These are phyloP conservation scores for Lytechinus pictus DNA, from an alignment of 35 echinoderm and acorn worm species.

Conservation along the genomic window DNA sequence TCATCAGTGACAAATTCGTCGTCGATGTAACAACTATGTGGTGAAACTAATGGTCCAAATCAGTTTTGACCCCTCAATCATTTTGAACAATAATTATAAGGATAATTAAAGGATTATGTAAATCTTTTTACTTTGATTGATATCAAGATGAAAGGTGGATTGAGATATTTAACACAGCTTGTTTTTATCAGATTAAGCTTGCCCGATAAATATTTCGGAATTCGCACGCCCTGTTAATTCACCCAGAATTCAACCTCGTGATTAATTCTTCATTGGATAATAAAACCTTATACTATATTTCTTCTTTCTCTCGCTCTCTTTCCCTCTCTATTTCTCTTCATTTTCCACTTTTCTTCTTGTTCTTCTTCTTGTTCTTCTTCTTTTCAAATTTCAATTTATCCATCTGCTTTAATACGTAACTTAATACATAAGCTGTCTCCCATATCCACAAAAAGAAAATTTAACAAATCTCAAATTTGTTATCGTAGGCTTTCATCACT, in stretches of 20 bases:
- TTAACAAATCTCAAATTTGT: too few relatives aligned
- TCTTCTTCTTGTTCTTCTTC: too few relatives aligned
- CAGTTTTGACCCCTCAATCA: not conserved
- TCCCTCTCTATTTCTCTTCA: not conserved
- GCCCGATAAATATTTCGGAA: too few relatives aligned
- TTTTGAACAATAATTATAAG: not conserved
- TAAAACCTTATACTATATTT: not conserved
- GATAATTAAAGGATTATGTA: not conserved
- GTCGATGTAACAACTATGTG: not conserved
- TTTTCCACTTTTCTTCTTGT: not conserved
- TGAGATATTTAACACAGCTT: not conserved
- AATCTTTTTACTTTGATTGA: not conserved
- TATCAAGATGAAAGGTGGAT: slow-evolving; percentile 12
- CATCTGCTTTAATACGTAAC: too few relatives aligned
- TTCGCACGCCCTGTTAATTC: not conserved
- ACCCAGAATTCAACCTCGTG: not conserved
- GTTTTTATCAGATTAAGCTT: not conserved
- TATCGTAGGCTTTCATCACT: too few relatives aligned
- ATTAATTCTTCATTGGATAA: not conserved
- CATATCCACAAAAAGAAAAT: too few relatives aligned
- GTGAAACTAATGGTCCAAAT: not conserved
- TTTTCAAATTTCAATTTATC: too few relatives aligned
- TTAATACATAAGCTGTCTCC: too few relatives aligned
- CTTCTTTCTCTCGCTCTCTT: not conserved
- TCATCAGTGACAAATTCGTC: not conserved